Evolutionary conservation across 2,113 vertebrate species (phyloP).

Genomic region (Petrocephalus microphthalmus): DNA sequence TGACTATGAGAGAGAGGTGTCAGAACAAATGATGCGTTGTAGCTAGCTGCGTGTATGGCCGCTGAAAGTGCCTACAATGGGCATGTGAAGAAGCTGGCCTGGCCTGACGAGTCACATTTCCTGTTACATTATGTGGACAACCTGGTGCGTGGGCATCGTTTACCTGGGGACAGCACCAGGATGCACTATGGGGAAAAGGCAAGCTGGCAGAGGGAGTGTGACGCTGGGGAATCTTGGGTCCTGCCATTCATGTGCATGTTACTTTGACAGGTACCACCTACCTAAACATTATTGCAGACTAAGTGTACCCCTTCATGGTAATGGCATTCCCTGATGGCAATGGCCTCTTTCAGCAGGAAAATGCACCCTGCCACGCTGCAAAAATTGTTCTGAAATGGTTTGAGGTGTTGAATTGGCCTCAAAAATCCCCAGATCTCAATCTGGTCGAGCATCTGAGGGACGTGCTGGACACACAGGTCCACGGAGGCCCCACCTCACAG

Average conservation of each 20-base stretch:
- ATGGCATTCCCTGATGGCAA: neutral
- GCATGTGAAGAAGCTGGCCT: neutral
- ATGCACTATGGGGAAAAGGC: neutral
- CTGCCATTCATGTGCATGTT: neutral
- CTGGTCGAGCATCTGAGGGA: neutral
- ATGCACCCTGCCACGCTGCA: neutral
- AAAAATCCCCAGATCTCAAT: neutral
- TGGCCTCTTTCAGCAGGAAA: neutral
- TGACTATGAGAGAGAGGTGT: neutral
- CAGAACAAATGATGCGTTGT: neutral
- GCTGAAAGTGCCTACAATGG: neutral
- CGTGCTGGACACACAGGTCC: neutral
- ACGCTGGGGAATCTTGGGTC: neutral
- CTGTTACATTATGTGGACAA: neutral
- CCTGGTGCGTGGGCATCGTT: neutral
- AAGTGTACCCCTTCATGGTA: neutral
- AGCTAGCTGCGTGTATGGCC: neutral
- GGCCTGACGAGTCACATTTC: neutral
- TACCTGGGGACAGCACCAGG: neutral
- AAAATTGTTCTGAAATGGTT: neutral
- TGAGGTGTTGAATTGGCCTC: neutral
- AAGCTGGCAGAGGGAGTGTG: neutral
- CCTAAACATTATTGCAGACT: neutral
- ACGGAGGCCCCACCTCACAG: neutral
- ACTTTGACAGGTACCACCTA: neutral